phyloP scores from a whole-genome alignment of 2,113 vertebrate genomes.

The Carollia perspicillata region DNA sequence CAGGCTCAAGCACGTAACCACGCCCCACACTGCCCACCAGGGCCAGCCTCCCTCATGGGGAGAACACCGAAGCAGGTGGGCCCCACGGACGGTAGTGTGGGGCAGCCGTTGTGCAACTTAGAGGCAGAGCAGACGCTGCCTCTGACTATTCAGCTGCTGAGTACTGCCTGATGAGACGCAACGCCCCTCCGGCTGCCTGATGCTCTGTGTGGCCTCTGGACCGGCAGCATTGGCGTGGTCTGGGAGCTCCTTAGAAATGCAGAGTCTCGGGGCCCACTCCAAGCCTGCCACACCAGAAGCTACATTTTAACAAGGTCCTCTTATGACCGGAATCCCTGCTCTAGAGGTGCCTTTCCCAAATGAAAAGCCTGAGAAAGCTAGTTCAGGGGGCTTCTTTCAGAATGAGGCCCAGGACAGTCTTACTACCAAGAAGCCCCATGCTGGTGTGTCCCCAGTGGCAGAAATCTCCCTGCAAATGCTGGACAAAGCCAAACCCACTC shows the following conservation, averaged over 20 bases:
- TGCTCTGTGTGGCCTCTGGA: background rate
- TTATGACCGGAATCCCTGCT: fast-evolving
- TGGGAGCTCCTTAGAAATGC: background rate
- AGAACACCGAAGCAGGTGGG: background rate
- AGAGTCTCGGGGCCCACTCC: background rate
- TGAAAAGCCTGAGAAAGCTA: background rate
- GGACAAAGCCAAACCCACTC: background rate
- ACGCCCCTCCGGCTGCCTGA: background rate
- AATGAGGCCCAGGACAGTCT: fast-evolving
- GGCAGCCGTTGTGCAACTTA: background rate
- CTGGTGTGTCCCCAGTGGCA: background rate
- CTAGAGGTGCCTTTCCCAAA: background rate
- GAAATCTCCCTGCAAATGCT: background rate
- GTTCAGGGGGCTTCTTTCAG: background rate
- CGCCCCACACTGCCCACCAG: fast-evolving
- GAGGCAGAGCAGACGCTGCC: background rate
- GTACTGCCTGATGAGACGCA: background rate
- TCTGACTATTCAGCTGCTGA: background rate
- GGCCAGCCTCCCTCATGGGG: fast-evolving
- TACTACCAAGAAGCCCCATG: background rate
- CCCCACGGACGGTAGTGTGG: background rate
- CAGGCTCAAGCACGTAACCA: background rate
- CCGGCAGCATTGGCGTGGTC: no score
- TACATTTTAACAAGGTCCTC: background rate
- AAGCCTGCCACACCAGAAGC: background rate